Conservation (phyloP, 2,797 vertebrate species). For the Sparus aurata region DNA sequence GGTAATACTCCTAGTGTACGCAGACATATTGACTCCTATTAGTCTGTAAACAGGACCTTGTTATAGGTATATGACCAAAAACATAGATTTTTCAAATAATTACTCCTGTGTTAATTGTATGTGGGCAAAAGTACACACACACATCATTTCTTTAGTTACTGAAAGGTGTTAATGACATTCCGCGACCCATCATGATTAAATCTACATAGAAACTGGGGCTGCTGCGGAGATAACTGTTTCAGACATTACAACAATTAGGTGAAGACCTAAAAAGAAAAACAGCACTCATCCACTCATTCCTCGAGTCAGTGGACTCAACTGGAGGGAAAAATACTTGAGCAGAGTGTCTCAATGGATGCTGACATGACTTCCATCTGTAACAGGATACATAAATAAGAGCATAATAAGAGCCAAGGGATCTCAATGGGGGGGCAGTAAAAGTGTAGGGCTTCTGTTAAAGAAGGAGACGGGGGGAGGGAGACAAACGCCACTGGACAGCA, state of each 20-base stretch:
- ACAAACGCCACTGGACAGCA: conserved; percentile 48
- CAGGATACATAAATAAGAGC: conserved; percentile 84
- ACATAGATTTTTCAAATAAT: not conserved
- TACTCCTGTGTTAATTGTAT: not conserved
- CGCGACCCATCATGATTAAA: conserved; percentile 11
- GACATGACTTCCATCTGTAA: conserved; percentile 83
- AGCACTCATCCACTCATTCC: no score
- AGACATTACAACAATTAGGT: conserved; percentile 18
- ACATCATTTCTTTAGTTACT: not conserved
- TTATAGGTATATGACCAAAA: not conserved
- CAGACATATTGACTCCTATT: not conserved
- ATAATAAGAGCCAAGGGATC: conserved; percentile 80
- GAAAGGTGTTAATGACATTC: conserved; percentile 10
- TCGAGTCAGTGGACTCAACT: conserved; percentile 41
- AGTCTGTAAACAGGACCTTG: not conserved
- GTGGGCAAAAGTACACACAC: not conserved
- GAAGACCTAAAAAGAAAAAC: conserved; percentile 28
- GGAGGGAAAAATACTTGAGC: conserved; percentile 68
- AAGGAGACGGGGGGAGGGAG: conserved; percentile 55
- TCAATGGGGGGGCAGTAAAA: conserved; percentile 69
- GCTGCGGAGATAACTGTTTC: conserved; percentile 5
- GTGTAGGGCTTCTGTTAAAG: conserved; percentile 72
- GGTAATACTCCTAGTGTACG: not conserved
- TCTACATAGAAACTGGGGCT: conserved; percentile 14
- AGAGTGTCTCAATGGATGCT: conserved; percentile 62